Conservation (phyloP, 2,113 vertebrate genomes). For the Athene noctua region DNA sequence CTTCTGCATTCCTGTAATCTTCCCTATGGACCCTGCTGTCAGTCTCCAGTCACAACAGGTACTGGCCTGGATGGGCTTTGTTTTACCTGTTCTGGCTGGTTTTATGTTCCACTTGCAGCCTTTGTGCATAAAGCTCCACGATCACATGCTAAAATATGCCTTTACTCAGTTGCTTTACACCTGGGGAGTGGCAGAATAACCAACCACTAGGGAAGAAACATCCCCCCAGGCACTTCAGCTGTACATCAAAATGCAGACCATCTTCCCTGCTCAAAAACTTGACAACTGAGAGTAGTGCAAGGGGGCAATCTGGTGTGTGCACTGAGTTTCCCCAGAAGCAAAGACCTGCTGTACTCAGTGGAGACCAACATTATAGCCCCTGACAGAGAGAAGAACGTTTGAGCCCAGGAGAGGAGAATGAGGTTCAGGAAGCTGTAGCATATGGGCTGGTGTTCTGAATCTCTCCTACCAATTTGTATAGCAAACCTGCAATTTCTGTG, state of each 20-base stretch:
- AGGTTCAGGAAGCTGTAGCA: constrained; percentile 5
- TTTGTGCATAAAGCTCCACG: not conserved
- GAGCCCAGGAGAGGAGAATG: not conserved
- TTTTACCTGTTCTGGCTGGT: not conserved
- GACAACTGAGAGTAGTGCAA: not conserved
- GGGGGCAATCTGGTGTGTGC: not conserved
- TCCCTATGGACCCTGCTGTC: not conserved
- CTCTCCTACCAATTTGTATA: constrained; percentile 19
- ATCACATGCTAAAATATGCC: not conserved
- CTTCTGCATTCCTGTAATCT: not conserved
- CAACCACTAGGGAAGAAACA: not conserved
- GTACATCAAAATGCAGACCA: not conserved
- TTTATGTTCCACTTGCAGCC: not conserved
- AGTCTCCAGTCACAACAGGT: not conserved
- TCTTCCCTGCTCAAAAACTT: not conserved
- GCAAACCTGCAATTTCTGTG: constrained; percentile 56
- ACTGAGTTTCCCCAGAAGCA: not conserved
- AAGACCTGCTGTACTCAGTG: not conserved
- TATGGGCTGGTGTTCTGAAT: not conserved
- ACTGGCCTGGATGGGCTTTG: not conserved
- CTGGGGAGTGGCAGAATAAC: not conserved
- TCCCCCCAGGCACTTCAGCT: not conserved
- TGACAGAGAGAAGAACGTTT: not conserved
- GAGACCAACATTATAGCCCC: not conserved
- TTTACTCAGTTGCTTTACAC: not conserved